Evolutionary conservation across 37 sponge, comb jelly and placozoan genomes (phyloP), one percentile per base, ranked within the genome.

Genomic region (Halichondria panicea): DNA sequence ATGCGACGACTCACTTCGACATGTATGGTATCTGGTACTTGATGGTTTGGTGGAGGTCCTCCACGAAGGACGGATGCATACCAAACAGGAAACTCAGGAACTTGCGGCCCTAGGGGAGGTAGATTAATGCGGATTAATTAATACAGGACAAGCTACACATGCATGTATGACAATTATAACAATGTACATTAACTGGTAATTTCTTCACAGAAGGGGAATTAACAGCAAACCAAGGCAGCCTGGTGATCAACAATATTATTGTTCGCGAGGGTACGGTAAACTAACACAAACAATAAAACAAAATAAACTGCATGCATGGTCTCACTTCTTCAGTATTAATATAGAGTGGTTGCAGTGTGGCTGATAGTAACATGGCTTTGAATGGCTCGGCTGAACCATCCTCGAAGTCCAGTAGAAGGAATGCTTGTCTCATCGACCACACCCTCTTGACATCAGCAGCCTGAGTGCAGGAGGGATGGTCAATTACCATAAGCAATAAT

Each of bases 41-140:
- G 41, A 90, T 84, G 70, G 88, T 72, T 22, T 75, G 67, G 56
- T 95, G 95, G 21, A 91, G 57, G 69, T 76, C 81, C 24, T 63
- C 77, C 18, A 81, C 81, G 75, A 91, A 88, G 27, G 73, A 22
- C 0, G 80, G 80, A 59, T 91, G 81, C 40, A 95, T 45, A 3
- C 86, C 85, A 68, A 95, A 95, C 52, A 84, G 43, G 60, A 75
- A 91, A 36, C 87, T 83, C 32, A 95, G 67, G 39, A 91, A 75
- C 45, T 82, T 81, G 3, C 68, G 33, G 0, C 92, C 92, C 92
- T 91, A 35, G 0, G 59, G 40, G 36, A 19, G 0, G 79, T n/a
- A n/a, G n/a, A n/a, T n/a, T 44, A 57, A 0, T 71, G n/a, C n/a
- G 15, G 32, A 71, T 25, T 28, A n/a, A n/a, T n/a, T n/a, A n/a